Evolutionary conservation across 2,797 vertebrate genomes (phyloP).

Genomic region (Gymnothorax reevesii): DNA sequence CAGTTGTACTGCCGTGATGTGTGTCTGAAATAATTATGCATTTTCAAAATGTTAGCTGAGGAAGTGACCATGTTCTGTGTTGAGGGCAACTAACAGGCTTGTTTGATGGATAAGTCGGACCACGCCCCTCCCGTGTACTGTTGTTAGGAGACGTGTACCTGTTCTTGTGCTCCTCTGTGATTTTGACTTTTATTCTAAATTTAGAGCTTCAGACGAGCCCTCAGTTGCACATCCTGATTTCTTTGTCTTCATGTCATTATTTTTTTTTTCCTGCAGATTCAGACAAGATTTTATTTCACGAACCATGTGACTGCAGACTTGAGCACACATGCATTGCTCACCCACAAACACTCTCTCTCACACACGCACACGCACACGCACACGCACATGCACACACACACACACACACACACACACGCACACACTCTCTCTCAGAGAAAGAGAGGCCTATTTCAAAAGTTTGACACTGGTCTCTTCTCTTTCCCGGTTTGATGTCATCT

Average conservation of each 20-base stretch:
- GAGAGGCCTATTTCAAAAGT: background rate
- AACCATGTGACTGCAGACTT: background rate
- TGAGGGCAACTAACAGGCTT: background rate
- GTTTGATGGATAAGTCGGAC: background rate
- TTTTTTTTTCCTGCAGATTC: background rate
- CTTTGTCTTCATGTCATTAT: background rate
- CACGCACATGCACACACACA: background rate
- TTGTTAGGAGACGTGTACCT: background rate
- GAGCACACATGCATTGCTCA: background rate
- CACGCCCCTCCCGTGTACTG: background rate
- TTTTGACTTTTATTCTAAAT: background rate
- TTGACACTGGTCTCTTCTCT: slow-evolving; percentile 2
- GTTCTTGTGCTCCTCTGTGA: background rate
- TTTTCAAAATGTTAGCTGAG: background rate
- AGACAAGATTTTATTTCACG: background rate
- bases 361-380: background rate
- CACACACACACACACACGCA: background rate
- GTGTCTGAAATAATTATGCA: background rate
- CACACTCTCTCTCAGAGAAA: background rate
- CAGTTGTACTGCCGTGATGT: background rate
- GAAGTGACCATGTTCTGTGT: background rate
- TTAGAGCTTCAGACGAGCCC: background rate
- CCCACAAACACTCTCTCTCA: background rate
- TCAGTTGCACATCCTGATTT: background rate
- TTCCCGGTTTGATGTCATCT: background rate